phyloP scores from a whole-genome alignment of 2,888 invertebrate species.

The Iphiclides podalirius region DNA sequence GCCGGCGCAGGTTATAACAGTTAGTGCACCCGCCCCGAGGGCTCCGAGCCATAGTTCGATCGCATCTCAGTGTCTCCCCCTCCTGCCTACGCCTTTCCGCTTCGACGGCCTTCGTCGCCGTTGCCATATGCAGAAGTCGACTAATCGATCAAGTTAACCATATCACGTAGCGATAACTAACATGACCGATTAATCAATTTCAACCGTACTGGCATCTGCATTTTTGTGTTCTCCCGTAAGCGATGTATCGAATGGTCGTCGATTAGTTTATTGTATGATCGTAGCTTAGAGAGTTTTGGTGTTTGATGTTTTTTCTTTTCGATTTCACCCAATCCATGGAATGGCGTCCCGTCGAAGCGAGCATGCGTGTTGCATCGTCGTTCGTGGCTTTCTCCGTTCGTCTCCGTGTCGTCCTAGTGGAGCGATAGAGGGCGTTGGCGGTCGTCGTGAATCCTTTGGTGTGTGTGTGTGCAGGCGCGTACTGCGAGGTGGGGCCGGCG shows the following conservation, averaged over 20 bases:
- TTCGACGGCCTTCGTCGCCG: background rate
- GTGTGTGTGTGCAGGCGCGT: slow-evolving; percentile 54
- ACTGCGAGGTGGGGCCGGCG: slow-evolving; percentile 71
- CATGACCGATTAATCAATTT: too few species aligned
- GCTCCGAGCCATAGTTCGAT: too few species aligned
- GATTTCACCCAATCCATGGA: background rate
- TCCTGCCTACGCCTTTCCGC: background rate
- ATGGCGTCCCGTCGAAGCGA: background rate
- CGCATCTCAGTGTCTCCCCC: slow-evolving; percentile 4
- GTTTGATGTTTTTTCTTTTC: background rate
- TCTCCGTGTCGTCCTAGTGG: background rate
- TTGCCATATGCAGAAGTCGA: background rate
- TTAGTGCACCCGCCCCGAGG: slow-evolving; percentile 7
- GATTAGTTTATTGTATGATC: background rate
- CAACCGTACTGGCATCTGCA: background rate
- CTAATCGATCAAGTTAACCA: too few species aligned
- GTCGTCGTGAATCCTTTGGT: too few species aligned
- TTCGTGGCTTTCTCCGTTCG: background rate
- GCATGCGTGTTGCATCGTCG: too few species aligned
- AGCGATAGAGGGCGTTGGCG: too few species aligned
- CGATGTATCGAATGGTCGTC: background rate
- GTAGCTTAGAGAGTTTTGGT: slow-evolving; percentile 19
- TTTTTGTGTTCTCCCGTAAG: slow-evolving; percentile 2
- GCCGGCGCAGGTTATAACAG: slow-evolving; percentile 6
- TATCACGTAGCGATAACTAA: too few species aligned